Percentiles rank a stretch among this genome's conserved stretches.
phyloP scores from a whole-genome alignment of 2,797 vertebrate genomes.

The Vipera ursinii region DNA sequence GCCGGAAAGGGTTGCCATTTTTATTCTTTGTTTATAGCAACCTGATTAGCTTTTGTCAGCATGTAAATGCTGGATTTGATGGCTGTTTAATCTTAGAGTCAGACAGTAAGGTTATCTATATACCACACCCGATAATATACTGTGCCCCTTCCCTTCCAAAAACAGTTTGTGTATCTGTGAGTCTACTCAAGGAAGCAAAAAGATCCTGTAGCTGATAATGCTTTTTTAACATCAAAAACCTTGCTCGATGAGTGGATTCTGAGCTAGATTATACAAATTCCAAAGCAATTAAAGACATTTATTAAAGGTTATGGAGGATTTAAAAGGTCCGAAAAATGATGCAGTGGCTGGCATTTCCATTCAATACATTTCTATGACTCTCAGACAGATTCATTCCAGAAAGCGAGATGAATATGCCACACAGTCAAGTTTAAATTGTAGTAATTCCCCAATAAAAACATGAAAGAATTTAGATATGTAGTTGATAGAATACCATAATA shows the following conservation, averaged over 20 bases:
- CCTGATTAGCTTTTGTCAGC: not conserved
- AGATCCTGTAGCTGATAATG: not conserved
- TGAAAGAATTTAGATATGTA: not conserved
- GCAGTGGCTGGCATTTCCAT: not conserved
- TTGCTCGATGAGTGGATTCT: not conserved
- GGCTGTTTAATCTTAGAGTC: not conserved
- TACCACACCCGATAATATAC: not conserved
- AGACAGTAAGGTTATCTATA: not conserved
- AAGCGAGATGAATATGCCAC: not conserved
- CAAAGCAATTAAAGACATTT: not conserved
- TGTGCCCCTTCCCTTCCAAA: not conserved
- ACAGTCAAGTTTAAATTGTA: constrained; percentile 1
- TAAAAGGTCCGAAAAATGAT: not conserved
- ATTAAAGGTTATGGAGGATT: not conserved
- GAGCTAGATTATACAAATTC: not conserved
- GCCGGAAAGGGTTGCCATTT: too few species aligned
- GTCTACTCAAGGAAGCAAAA: not conserved
- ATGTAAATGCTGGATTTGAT: not conserved
- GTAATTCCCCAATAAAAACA: constrained; percentile 8
- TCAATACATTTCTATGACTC: not conserved
- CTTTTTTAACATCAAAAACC: not conserved
- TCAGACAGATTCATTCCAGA: not conserved
- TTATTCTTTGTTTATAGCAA: too few species aligned
- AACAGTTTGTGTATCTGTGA: not conserved
- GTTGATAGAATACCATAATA: not conserved